Base-by-base conservation (phyloP, 2,113 vertebrate species). In the Phalacrocorax aristotelis region DNA sequence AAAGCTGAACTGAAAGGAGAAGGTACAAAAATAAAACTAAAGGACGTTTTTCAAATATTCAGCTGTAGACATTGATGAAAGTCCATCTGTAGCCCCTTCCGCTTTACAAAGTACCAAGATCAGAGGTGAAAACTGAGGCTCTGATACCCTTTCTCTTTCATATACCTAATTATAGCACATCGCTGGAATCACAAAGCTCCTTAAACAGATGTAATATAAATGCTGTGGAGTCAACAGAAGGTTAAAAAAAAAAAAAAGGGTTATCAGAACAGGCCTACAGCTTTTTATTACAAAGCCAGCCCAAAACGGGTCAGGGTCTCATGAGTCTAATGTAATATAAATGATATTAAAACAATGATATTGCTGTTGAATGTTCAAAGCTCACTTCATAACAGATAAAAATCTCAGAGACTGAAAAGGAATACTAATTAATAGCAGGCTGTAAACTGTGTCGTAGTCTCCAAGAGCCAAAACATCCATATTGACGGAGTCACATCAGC, bases 381-480 rank as follows among this genome's bases (percentile, higher is more conserved):
- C 95, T 92, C 90, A 85, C 70, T 96, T 96, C 75, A 22, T 80
- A 90, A 79, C 82, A 94, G 96, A 97, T 95, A 96, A 96, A 93
- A 95, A 96, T 95, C 95, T 96, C 62, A 15, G 84, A 38, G 78
- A 93, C 87, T 62, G 66, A 52, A 90, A 96, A 94, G 87, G 95
- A 96, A 95, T 94, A 85, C 96, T 97, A 96, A 97, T 96, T 96
- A 96, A 96, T 83, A 95, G 86, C 92, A 96, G 88, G 88, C 75
- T 96, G 95, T 78, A 96, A 92, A 87, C 95, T 75, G 76, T 1
- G 0, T 51, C 0, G 3, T 71, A 70, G 83, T 17, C 90, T 97
- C 79, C 90, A 58, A 93, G 68, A 97, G 82, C 95, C 93, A 93
- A 94, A 95, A 94, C 51, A 66, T 88, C 83, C 96, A n/a, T 90